These are phyloP conservation scores for Volucella bombylans DNA, from an alignment of 2,888 invertebrate genomes.

Conservation along the genomic window DNA sequence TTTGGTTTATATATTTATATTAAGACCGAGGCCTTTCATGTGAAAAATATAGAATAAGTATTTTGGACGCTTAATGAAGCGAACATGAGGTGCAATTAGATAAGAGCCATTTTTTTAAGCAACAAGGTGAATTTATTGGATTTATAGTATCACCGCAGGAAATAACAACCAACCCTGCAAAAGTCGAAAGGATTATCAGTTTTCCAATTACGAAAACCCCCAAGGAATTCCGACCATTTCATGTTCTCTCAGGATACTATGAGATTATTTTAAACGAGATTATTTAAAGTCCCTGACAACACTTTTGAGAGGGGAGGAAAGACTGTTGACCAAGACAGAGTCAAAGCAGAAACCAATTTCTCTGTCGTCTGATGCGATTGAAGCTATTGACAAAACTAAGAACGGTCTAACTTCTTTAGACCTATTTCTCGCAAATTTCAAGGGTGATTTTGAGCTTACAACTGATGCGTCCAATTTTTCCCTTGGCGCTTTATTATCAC, in stretches of 20 bases:
- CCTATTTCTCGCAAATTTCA: conserved; percentile 26
- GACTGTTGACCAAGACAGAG: conserved; percentile 40
- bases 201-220: conserved; percentile 59
- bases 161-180: conserved; percentile 57
- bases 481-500: conserved; percentile 5
- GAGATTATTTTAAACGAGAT: conserved; percentile 53
- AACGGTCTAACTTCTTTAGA: conserved; percentile 35
- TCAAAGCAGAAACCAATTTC: conserved; percentile 33
- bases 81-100: too few relatives aligned
- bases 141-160: conserved; percentile 47
- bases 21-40: too few relatives aligned
- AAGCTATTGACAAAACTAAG: conserved; percentile 37
- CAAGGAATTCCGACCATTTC: conserved; percentile 60
- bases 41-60: too few relatives aligned
- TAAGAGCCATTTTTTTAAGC: conserved; percentile 45
- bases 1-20: too few relatives aligned
- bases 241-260: conserved; percentile 64
- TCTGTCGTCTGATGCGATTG: conserved; percentile 8
- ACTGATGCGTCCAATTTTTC: conserved; percentile 30
- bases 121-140: conserved; percentile 57
- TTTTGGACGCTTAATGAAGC: too few relatives aligned
- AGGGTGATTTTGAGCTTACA: neutral
- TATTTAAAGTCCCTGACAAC: conserved; percentile 63
- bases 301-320: conserved; percentile 61
- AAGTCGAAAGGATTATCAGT: conserved; percentile 56